These are phyloP conservation scores for Zaprionus davidi DNA, from an alignment of 1,140 invertebrate genomes.

Conservation along the genomic window DNA sequence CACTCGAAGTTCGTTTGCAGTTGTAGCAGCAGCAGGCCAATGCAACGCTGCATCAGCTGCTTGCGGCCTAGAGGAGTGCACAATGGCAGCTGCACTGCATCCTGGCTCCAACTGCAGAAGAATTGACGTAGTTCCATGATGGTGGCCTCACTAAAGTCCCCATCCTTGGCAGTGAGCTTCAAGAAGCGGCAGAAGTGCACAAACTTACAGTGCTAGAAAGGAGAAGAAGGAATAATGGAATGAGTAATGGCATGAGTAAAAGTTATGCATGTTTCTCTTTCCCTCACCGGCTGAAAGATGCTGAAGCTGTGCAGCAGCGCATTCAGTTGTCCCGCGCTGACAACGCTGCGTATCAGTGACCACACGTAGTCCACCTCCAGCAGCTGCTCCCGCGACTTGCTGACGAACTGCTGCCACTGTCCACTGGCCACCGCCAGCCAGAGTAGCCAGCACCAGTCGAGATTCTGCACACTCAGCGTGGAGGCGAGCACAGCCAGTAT, in stretches of 20 bases:
- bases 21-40: slow-evolving; percentile 63
- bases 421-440: slow-evolving; percentile 85
- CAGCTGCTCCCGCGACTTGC: slow-evolving; percentile 33
- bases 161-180: slow-evolving; percentile 58
- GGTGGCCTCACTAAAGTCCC: slow-evolving; percentile 65
- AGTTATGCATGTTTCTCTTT: too few species aligned
- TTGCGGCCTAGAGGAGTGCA: slow-evolving; percentile 49
- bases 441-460: slow-evolving; percentile 85
- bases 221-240: background rate
- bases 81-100: slow-evolving; percentile 65
- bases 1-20: slow-evolving; percentile 72
- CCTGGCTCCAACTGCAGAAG: slow-evolving; percentile 71
- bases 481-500: slow-evolving; percentile 86
- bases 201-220: slow-evolving; percentile 57
- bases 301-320: slow-evolving; percentile 85
- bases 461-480: slow-evolving; percentile 46
- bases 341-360: slow-evolving; percentile 78
- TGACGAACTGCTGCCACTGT: slow-evolving; percentile 61
- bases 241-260: too few species aligned
- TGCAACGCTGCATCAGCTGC: slow-evolving; percentile 68
- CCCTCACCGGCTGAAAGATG: slow-evolving; percentile 85
- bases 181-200: slow-evolving; percentile 70
- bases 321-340: slow-evolving; percentile 83
- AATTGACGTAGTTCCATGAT: slow-evolving; percentile 72
- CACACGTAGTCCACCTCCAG: slow-evolving; percentile 51